Percentiles rank a stretch among this genome's conserved stretches.
phyloP scores from a whole-genome alignment of 2,797 vertebrate genomes.

The Thamnophis elegans region DNA sequence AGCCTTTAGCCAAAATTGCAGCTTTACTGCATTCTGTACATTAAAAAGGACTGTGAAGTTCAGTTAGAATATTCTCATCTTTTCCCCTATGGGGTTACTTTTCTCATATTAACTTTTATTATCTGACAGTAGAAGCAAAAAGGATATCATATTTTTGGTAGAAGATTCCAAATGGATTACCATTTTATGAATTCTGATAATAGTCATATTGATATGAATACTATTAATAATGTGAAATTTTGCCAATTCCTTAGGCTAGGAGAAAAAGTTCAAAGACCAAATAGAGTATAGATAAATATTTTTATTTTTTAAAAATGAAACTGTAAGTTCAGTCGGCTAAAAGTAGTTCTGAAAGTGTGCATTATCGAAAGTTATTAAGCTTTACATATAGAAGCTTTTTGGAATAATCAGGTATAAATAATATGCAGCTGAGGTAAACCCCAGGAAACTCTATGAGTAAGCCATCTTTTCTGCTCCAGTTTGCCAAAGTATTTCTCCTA shows the following conservation, averaged over 20 bases:
- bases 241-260: neutral
- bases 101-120: neutral
- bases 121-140: conserved; percentile 19
- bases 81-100: neutral
- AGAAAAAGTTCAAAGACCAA: neutral
- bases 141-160: neutral
- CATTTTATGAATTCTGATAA: neutral
- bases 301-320: neutral
- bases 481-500: neutral
- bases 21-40: neutral
- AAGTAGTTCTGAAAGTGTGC: neutral
- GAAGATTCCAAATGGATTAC: conserved; percentile 3
- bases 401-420: neutral
- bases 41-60: neutral
- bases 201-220: neutral
- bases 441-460: neutral
- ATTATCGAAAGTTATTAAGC: neutral
- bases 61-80: neutral
- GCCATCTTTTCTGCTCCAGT: neutral
- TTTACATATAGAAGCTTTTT: neutral
- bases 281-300: neutral
- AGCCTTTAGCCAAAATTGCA: conserved; percentile 16
- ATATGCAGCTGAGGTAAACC: neutral
- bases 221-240: neutral
- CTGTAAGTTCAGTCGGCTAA: neutral